Evolutionary conservation across 2,797 vertebrate genomes (phyloP).

Genomic region (Siniperca obscura): DNA sequence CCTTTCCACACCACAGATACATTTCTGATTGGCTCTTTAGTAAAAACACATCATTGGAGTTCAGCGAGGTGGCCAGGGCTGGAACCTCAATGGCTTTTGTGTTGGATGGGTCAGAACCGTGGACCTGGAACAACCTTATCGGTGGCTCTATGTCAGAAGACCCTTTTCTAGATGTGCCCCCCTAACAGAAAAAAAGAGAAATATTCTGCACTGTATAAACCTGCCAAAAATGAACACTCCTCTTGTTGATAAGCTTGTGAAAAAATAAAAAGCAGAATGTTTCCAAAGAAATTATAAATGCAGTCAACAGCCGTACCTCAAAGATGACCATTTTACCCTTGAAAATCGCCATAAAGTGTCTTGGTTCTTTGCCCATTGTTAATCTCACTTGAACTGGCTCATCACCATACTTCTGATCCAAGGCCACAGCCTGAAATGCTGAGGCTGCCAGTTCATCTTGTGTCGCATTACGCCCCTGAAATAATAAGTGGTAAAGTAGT

Average conservation of each 20-base stretch:
- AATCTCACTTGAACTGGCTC: conserved; percentile 89
- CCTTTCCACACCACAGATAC: conserved; percentile 94
- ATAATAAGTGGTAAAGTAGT: background rate
- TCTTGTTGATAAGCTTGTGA: background rate
- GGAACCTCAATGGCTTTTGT: conserved; percentile 91
- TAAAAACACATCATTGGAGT: conserved; percentile 93
- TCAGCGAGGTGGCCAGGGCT: conserved; percentile 87
- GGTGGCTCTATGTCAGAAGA: conserved; percentile 84
- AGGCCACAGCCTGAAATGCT: conserved; percentile 86
- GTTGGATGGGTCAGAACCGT: conserved; percentile 84
- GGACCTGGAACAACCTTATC: conserved; percentile 90
- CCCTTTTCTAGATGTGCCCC: conserved; percentile 89
- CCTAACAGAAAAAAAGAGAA: conserved; percentile 74
- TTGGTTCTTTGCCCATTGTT: conserved; percentile 92
- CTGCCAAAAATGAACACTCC: background rate
- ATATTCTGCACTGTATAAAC: background rate
- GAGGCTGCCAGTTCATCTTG: conserved; percentile 91
- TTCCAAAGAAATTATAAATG: background rate
- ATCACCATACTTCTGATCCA: conserved; percentile 86
- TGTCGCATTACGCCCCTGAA: conserved; percentile 88
- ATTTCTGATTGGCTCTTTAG: conserved; percentile 83
- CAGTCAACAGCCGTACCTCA: conserved; percentile 81
- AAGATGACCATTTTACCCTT: conserved; percentile 91
- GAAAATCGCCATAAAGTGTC: conserved; percentile 94
- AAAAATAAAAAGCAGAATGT: background rate